Base-by-base conservation (phyloP, 1,140 invertebrate genomes). In the Wasmannia auropunctata region DNA sequence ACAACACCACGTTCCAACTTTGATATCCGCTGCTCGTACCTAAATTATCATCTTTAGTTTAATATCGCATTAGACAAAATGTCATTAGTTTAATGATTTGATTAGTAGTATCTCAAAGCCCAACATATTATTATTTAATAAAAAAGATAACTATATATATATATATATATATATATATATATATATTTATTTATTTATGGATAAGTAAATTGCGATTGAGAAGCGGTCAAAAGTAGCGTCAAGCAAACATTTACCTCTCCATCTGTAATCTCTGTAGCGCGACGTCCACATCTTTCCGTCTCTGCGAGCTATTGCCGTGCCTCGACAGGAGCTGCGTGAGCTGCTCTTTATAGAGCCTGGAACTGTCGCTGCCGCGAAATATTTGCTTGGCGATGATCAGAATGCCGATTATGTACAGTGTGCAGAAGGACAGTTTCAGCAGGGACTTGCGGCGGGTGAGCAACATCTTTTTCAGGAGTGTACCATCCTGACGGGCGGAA, bases 1-100 rank as follows among this genome's bases (percentile, higher is more conserved):
- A 96, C 92, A 85, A 96, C 95, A 83, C 95, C 94, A 25, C 86
- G 70, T 85, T 96, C 95, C 81, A 96, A 96, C 31, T 94, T 91
- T 28, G 67, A 77, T 69, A 96, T 94, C 91, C 90, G 92, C 6
- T 88, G 51, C 87, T 95, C 95, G 56, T 92, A 93, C 37, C 93
- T 94, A 63, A 70, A 87, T 83, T 72, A 56, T 72, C 54, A 31
- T 72, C n/a, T 86, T 40, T 51, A 56, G 3, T 77, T 6, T 67
- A 43, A 43, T 16, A 43, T 67, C 10, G 10, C 5, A 43, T 25
- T 25, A 25, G 22, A 22, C n/a, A 22, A 54, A 54, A 54, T 54
- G 22, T 8, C 8, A n/a, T 54, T n/a, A 54, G 22, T 14, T 31
- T 22, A 3, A 34, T 43, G 43, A 28, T 31, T 28, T 67, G 8